phyloP scores from a whole-genome alignment of 1,140 invertebrate species.

The Eumeta japonica region DNA sequence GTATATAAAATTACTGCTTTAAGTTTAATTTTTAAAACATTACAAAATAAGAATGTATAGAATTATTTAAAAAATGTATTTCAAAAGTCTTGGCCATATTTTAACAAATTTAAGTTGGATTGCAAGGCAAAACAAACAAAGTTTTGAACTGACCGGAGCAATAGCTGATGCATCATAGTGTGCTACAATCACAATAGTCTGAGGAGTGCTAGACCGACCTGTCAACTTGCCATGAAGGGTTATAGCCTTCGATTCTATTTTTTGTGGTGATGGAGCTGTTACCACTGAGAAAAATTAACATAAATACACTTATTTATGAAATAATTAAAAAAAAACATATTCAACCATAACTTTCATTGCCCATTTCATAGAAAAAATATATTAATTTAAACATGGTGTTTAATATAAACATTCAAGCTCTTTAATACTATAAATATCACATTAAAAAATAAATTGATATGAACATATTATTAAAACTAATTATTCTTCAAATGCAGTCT shows the following conservation, averaged over 20 bases:
- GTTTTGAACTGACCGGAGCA: slow-evolving; percentile 73
- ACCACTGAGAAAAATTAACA: slow-evolving; percentile 29
- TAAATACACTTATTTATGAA: neutral
- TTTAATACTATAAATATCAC: too few relatives aligned
- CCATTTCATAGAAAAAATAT: too few relatives aligned
- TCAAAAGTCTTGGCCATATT: too few relatives aligned
- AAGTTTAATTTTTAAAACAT: slow-evolving; percentile 4
- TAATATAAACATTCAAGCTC: too few relatives aligned
- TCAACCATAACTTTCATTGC: too few relatives aligned
- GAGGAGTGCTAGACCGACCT: slow-evolving; percentile 66
- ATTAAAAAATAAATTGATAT: too few relatives aligned
- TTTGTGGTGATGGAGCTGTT: slow-evolving; percentile 67
- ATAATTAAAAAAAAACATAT: neutral
- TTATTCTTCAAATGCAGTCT: too few relatives aligned
- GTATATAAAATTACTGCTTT: slow-evolving; percentile 1
- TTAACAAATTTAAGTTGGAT: too few relatives aligned
- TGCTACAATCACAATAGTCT: slow-evolving; percentile 86
- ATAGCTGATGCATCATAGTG: slow-evolving; percentile 90
- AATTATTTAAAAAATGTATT: too few relatives aligned
- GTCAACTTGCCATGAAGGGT: slow-evolving; percentile 85
- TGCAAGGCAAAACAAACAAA: neutral
- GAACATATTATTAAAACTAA: too few relatives aligned
- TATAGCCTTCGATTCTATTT: slow-evolving; percentile 77
- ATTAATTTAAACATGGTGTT: too few relatives aligned
- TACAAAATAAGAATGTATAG: too few relatives aligned